A percentile compares a stretch with the other conserved stretches of the same genome.
These are phyloP conservation scores for Halesus radiatus DNA, from an alignment of 1,140 invertebrate species.

Conservation along the genomic window DNA sequence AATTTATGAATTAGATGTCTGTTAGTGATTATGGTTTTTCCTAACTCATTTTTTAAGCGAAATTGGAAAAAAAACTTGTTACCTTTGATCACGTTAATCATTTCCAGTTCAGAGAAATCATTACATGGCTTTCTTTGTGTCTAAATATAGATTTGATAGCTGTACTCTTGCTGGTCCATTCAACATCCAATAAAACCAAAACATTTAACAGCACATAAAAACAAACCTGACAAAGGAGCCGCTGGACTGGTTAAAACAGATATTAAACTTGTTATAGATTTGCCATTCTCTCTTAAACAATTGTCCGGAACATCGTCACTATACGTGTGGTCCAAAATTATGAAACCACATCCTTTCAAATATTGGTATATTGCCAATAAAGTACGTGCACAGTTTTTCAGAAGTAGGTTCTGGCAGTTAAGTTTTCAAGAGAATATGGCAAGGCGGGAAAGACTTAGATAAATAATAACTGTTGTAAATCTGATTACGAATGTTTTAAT, in stretches of 20 bases:
- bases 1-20: too few relatives aligned
- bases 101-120: neutral
- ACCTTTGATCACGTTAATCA: neutral
- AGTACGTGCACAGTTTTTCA: conserved; percentile 1
- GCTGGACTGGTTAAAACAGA: neutral
- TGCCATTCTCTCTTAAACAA: neutral
- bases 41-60: too few relatives aligned
- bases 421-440: neutral
- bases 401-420: neutral
- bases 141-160: neutral
- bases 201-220: neutral
- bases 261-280: neutral
- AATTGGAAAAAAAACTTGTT: too few relatives aligned
- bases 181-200: neutral
- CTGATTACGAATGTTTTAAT: conserved; percentile 27
- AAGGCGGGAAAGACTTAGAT: conserved; percentile 11
- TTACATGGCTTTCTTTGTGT: neutral
- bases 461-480: neutral
- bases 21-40: too few relatives aligned
- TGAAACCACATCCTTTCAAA: conserved; percentile 33
- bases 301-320: too few relatives aligned
- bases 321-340: conserved; percentile 3
- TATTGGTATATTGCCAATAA: conserved; percentile 7
- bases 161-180: neutral
- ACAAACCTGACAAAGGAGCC: neutral